Percentiles rank a stretch among this genome's conserved stretches.
These are phyloP conservation scores for Ooceraea biroi DNA, from an alignment of 1,140 invertebrate species.

Conservation along the genomic window DNA sequence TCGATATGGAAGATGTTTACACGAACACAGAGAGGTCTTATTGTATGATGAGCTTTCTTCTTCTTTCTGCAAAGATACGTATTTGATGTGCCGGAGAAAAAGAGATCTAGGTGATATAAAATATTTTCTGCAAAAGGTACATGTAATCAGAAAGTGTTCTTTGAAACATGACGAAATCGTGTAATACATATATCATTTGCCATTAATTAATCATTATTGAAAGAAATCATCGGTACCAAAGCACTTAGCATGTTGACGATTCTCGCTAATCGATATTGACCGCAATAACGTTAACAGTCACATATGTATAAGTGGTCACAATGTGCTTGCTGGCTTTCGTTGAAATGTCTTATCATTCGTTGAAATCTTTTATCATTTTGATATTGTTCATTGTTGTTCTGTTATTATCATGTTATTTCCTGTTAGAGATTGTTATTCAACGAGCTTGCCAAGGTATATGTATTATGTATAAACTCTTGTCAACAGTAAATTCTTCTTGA, in stretches of 20 bases:
- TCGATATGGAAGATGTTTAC: neutral
- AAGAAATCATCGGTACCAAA: conserved; percentile 8
- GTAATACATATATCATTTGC: neutral
- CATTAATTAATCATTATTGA: conserved; percentile 9
- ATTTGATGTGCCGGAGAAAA: neutral
- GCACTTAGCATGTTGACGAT: neutral
- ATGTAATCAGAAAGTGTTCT: neutral
- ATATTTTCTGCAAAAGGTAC: neutral
- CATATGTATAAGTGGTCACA: no score
- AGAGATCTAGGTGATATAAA: neutral
- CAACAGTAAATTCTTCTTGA: no score
- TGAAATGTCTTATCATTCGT: no score
- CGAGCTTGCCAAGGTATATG: no score
- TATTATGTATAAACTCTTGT: no score
- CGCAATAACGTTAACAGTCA: neutral
- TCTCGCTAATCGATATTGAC: neutral
- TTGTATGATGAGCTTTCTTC: neutral
- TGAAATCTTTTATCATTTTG: conserved; percentile 19
- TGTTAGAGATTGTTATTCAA: no score
- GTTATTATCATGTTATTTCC: no score
- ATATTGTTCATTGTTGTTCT: no score
- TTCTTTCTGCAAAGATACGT: neutral
- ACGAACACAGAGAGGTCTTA: neutral
- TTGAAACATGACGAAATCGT: neutral
- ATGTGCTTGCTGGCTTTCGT: no score